These are phyloP conservation scores for Drosophila prosaltans DNA, from an alignment of 1,140 invertebrate genomes.

Conservation along the genomic window DNA sequence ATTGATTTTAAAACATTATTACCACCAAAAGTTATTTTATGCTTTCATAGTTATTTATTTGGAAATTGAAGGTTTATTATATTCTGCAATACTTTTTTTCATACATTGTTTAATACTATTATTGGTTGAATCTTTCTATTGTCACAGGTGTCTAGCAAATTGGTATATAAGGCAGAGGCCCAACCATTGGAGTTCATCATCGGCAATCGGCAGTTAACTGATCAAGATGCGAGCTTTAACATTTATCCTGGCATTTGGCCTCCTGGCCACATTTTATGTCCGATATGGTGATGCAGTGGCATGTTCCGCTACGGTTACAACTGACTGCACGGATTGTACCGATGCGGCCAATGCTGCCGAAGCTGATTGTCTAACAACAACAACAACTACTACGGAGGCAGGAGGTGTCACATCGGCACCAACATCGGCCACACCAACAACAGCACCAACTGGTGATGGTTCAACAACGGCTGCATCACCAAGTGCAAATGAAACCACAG, in stretches of 20 bases:
- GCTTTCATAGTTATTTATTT: not conserved
- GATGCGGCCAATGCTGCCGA: not conserved
- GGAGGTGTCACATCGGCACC: not conserved
- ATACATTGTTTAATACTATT: not conserved
- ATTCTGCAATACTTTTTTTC: not conserved
- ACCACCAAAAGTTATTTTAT: not conserved
- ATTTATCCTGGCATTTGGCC: not conserved
- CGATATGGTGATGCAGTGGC: constrained; percentile 38
- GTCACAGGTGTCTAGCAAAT: not conserved
- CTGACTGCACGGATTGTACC: constrained; percentile 32
- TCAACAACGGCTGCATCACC: constrained; percentile 7
- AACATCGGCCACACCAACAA: not conserved
- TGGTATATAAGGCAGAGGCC: not conserved
- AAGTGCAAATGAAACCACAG: not conserved
- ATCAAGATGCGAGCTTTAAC: constrained; percentile 20
- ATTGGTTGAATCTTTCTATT: constrained; percentile 3
- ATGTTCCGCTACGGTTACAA: constrained; percentile 23
- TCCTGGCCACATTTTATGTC: constrained; percentile 25
- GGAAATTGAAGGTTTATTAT: not conserved
- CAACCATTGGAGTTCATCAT: constrained; percentile 2
- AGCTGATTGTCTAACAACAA: constrained; percentile 21
- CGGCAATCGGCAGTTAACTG: not conserved
- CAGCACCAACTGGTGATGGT: not conserved
- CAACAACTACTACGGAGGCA: constrained; percentile 14
- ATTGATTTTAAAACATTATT: not conserved